Percentiles rank a stretch among this genome's conserved stretches.
phyloP scores from a whole-genome alignment of 2,113 vertebrate genomes.

The Natator depressus region DNA sequence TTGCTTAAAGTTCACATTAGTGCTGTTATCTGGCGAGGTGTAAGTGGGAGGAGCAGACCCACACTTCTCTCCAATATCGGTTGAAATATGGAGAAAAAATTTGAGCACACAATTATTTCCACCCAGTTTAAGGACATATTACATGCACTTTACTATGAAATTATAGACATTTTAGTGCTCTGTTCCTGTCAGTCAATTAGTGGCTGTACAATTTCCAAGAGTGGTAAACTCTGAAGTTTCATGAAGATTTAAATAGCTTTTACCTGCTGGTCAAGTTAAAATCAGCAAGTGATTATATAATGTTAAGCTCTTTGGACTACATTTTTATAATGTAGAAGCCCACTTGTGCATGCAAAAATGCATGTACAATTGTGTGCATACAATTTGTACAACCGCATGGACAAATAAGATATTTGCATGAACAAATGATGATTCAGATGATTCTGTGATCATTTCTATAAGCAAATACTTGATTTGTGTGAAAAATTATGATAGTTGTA shows the following conservation, averaged over 20 bases:
- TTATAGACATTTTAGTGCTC: background rate
- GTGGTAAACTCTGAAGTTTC: background rate
- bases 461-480: background rate
- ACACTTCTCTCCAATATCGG: background rate
- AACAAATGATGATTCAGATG: accelerated
- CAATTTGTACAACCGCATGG: background rate
- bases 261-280: background rate
- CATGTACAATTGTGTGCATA: accelerated
- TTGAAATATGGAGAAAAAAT: accelerated
- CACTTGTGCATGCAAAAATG: background rate
- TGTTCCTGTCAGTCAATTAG: background rate
- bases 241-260: accelerated
- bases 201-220: accelerated
- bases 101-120: accelerated
- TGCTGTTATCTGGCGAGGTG: background rate
- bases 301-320: background rate
- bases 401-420: accelerated
- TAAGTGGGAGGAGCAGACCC: accelerated
- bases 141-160: accelerated
- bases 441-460: background rate
- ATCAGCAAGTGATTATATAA: accelerated
- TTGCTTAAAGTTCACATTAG: background rate
- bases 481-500: accelerated
- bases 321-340: background rate
- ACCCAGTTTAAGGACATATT: background rate